These are phyloP conservation scores for Nycteola revayana DNA, from an alignment of 2,888 invertebrate genomes.

Conservation along the genomic window DNA sequence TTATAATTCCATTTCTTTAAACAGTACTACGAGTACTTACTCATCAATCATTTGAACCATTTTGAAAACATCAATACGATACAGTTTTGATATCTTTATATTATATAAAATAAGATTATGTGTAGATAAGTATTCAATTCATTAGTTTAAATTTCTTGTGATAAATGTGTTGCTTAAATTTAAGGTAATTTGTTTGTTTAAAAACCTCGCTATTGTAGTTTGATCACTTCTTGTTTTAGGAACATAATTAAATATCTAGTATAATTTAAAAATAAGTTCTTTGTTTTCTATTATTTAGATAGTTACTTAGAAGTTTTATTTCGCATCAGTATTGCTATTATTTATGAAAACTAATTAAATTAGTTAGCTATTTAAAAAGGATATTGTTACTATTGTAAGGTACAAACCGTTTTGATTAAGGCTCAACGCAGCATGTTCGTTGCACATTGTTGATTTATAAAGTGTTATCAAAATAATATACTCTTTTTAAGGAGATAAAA, in stretches of 20 bases:
- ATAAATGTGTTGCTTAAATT: constrained; percentile 43
- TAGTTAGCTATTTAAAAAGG: constrained; percentile 34
- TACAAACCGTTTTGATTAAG: constrained; percentile 42
- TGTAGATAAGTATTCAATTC: too few species aligned
- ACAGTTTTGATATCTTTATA: too few species aligned
- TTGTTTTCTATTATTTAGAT: constrained; percentile 16
- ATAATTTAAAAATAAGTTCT: too few species aligned
- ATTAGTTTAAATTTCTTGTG: constrained; percentile 41
- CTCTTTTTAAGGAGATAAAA: too few species aligned
- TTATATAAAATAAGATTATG: too few species aligned
- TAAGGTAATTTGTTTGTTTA: constrained; percentile 24
- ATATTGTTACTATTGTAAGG: constrained; percentile 42
- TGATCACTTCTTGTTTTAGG: constrained; percentile 23
- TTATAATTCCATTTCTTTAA: too few species aligned
- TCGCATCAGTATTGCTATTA: constrained; percentile 51
- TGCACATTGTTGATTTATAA: constrained; percentile 34
- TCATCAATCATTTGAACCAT: too few species aligned
- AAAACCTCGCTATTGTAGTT: constrained; percentile 39
- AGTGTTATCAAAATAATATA: too few species aligned
- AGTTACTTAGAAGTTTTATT: constrained; percentile 29
- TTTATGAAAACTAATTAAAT: constrained; percentile 39
- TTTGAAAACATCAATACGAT: too few species aligned
- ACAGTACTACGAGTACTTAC: too few species aligned
- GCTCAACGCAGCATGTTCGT: constrained; percentile 25
- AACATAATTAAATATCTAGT: constrained; percentile 28